Evolutionary conservation across 1,140 invertebrate genomes (phyloP), one percentile per base, ranked within the genome.

Genomic region (Drosophila athabasca): DNA sequence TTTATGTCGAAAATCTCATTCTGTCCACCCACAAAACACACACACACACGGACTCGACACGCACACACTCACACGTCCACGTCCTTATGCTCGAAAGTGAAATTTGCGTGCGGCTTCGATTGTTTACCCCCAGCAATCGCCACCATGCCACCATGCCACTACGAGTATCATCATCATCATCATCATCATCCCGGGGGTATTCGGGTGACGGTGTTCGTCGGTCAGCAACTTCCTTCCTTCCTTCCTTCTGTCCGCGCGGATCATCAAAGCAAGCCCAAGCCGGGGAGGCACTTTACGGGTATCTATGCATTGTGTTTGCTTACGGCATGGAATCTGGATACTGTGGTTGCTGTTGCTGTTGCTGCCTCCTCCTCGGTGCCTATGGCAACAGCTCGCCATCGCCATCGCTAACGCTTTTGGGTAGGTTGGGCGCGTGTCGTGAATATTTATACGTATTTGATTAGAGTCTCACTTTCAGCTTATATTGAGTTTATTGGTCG

Each of bases 391-490:
- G 26, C 6, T 41, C 35, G 17, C 26, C 48, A 31, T 17, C 29
- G 22, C n/a, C 43, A 39, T 19, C 17, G 39, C 17, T 39, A 43
- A 22, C 8, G 35, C 19, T 41, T 7, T 46, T 29, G 49, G 57
- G 26, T 24, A 13, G 41, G 35, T 69, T 49, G 39, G 19, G 65
- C 46, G 70, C 82, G 79, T 83, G 80, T 72, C 67, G 52, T 76
- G 80, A 73, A 84, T 84, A 84, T 77, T 84, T 65, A 84, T 84
- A 62, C 66, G 67, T 61, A 76, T 85, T 84, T 85, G 81, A 84
- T 85, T 73, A 64, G 62, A 80, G 67, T 49, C 61, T 66, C 60
- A 24, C 39, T 41, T 45, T 49, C 39, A 9, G 35, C 51, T 26
- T 31, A 19, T 41, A 64, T 49, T 71, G 35, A 39, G 35, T 39